A percentile compares a stretch with the other conserved stretches of the same genome.
These are phyloP conservation scores for Omphaloscelis lunosa DNA, from an alignment of 2,888 invertebrate genomes.

Conservation along the genomic window DNA sequence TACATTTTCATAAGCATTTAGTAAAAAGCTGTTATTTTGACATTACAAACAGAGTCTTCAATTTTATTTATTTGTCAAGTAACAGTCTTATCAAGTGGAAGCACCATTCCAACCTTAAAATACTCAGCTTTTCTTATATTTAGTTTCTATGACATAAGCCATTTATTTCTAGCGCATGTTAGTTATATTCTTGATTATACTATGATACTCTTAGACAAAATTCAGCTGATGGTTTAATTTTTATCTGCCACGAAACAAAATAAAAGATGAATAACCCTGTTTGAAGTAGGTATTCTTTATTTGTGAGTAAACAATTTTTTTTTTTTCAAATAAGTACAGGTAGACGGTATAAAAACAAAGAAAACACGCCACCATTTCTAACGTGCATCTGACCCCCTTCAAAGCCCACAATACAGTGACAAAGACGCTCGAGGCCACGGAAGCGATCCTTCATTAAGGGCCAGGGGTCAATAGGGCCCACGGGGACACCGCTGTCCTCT, in stretches of 20 bases:
- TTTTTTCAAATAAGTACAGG: not conserved
- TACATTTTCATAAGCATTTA: too few relatives aligned
- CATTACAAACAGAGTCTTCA: too few relatives aligned
- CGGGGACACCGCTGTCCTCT: constrained; percentile 70
- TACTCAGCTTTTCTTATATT: not conserved
- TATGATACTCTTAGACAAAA: not conserved
- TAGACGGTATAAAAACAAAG: not conserved
- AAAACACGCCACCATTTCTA: constrained; percentile 11
- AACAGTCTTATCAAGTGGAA: not conserved
- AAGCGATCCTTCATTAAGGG: constrained; percentile 83
- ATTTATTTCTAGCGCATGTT: not conserved
- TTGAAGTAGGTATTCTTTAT: not conserved
- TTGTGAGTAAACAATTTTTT: not conserved
- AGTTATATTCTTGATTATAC: not conserved
- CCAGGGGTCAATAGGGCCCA: constrained; percentile 81
- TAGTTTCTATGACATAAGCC: not conserved
- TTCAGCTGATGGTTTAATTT: not conserved
- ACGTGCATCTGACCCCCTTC: constrained; percentile 47
- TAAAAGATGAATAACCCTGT: not conserved
- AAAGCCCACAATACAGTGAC: constrained; percentile 70
- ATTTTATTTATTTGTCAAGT: too few relatives aligned
- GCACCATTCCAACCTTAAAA: not conserved
- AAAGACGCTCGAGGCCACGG: constrained; percentile 80
- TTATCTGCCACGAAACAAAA: not conserved
- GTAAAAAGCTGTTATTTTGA: too few relatives aligned